Base-by-base conservation (phyloP, 1,140 invertebrate genomes). In the Drosophila serrata region DNA sequence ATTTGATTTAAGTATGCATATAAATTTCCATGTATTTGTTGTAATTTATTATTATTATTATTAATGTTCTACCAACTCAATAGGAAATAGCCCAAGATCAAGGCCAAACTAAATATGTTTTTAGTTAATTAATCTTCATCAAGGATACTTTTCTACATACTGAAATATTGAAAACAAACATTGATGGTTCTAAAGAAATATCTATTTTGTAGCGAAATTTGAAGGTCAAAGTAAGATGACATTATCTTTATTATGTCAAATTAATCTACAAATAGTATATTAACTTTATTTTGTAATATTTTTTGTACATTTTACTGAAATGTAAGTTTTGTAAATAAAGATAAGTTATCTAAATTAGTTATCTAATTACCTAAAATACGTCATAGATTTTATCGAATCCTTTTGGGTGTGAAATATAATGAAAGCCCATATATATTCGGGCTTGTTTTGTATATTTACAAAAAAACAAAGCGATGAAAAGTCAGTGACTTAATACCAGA, bases 401-500 rank as follows among this genome's bases (percentile, higher is more conserved):
- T 0, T 15, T 22, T 15, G 5, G 19, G 15, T 15, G 0, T 51
- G 0, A 6, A 35, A 19, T 48, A 56, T 39, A 42, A 15, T 40
- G 13, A 48, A 24, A 53, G 4, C n/a, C 22, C 65, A 67, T 67
- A 53, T 22, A 39, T 61, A 42, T 45, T 31, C 1, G 11, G 29
- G 29, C 9, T 37, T 29, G n/a, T 48, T 37, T 70, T 48, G 6
- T 27, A 46, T 69, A 29, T 53, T 58, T 35, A 75, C 31, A 27
- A 60, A 39, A 45, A 57, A 53, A 55, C n/a, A 56, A 48, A 70
- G 59, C 77, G 43, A 22, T 67, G 64, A 70, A 72, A 75, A 78
- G 85, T 75, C 81, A 90, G 85, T 88, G 84, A 88, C 85, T 90
- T 84, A 90, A 88, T 90, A 88, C 81, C 85, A 90, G 85, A 87